Percentiles rank a stretch among this genome's conserved stretches.
phyloP scores from a whole-genome alignment of 2,888 invertebrate genomes.

The Poecilus cupreus region DNA sequence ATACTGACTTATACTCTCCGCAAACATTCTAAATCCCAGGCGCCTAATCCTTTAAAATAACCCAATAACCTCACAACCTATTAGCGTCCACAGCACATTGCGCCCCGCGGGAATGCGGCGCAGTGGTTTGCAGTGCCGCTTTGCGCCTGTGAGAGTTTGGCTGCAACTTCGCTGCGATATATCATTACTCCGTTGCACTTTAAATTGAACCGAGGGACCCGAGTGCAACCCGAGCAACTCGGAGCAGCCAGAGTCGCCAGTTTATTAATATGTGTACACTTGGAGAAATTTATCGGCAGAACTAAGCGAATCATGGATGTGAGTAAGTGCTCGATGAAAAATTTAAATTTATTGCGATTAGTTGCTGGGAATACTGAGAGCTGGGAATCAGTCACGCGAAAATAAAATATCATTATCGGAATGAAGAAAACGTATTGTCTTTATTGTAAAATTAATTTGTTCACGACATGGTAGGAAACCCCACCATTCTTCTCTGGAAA shows the following conservation, averaged over 20 bases:
- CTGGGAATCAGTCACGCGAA: no score
- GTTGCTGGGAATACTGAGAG: background rate
- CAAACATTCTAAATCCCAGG: no score
- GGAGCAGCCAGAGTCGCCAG: background rate
- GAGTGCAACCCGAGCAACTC: background rate
- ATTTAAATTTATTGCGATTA: slow-evolving; percentile 9
- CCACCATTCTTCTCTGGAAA: no score
- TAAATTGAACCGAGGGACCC: slow-evolving; percentile 28
- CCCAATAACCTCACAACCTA: background rate
- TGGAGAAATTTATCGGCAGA: slow-evolving; percentile 30
- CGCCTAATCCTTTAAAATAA: background rate
- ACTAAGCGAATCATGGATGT: slow-evolving; percentile 6
- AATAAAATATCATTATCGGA: no score
- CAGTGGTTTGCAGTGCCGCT: background rate
- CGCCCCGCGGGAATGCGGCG: background rate
- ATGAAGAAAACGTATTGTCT: no score
- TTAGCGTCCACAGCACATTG: background rate
- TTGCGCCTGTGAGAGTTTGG: background rate
- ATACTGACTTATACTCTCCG: no score
- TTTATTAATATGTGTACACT: slow-evolving; percentile 36
- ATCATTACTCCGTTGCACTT: slow-evolving; percentile 33
- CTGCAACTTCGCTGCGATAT: slow-evolving; percentile 7
- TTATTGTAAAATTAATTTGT: no score
- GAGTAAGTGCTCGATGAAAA: slow-evolving; percentile 9
- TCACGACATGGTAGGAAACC: no score